These are phyloP conservation scores for Margarornis squamiger DNA, from an alignment of 2,797 vertebrate genomes.

Conservation along the genomic window DNA sequence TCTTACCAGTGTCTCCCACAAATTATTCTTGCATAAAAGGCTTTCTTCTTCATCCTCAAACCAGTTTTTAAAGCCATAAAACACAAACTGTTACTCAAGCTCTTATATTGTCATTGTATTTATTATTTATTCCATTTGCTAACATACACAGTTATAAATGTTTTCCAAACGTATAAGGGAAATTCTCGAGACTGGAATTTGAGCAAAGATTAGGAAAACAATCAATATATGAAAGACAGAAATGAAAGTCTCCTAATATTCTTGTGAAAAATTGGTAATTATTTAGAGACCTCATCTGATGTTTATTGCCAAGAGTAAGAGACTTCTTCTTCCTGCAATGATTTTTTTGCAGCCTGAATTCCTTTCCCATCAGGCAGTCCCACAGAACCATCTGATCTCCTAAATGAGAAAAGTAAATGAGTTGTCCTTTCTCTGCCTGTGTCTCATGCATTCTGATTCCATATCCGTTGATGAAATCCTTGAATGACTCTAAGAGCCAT, in stretches of 20 bases:
- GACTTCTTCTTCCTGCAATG: neutral
- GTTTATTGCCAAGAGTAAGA: neutral
- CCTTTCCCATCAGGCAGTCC: neutral
- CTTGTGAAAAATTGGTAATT: neutral
- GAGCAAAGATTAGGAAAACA: neutral
- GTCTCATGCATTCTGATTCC: neutral
- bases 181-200: neutral
- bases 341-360: slow-evolving; percentile 2
- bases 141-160: neutral
- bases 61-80: slow-evolving; percentile 51
- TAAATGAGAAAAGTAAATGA: slow-evolving; percentile 29
- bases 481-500: neutral
- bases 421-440: neutral
- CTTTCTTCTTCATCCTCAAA: slow-evolving; percentile 35
- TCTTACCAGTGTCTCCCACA: slow-evolving; percentile 61
- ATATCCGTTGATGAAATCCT: neutral
- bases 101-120: slow-evolving; percentile 21
- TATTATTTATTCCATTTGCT: slow-evolving; percentile 29
- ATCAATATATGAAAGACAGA: neutral
- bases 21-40: slow-evolving; percentile 62
- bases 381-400: slow-evolving; percentile 11
- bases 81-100: neutral
- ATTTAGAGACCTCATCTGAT: neutral
- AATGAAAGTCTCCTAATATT: neutral
- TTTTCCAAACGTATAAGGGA: slow-evolving; percentile 14